A percentile compares a stretch with the other conserved stretches of the same genome.
Conservation (phyloP, 2,888 invertebrate species). For the Mesochorus sp. region DNA sequence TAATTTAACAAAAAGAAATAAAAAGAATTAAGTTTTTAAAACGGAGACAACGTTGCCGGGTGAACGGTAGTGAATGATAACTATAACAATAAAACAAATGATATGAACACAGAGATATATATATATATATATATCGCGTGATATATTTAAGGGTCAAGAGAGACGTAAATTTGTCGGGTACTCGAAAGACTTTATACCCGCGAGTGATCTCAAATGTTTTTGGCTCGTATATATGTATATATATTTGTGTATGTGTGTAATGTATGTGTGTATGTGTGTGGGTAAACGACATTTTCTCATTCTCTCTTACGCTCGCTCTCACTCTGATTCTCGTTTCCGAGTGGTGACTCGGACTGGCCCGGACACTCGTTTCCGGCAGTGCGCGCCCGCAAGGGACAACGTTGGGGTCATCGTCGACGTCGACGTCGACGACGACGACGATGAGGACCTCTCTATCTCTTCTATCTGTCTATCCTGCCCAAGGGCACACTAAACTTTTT, state of each 20-base stretch:
- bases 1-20: background rate
- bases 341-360: conserved; percentile 79
- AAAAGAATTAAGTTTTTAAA: background rate
- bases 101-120: conserved; percentile 42
- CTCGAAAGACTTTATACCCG: conserved; percentile 33
- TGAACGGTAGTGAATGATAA: conserved; percentile 74
- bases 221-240: conserved; percentile 14
- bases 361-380: conserved; percentile 81
- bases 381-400: conserved; percentile 63
- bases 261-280: conserved; percentile 13
- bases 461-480: conserved; percentile 57
- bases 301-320: conserved; percentile 35
- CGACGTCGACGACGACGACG: conserved; percentile 41
- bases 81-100: conserved; percentile 12
- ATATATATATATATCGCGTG: conserved; percentile 17
- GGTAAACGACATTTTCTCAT: conserved; percentile 2
- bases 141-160: conserved; percentile 40
- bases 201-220: conserved; percentile 51
- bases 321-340: conserved; percentile 50
- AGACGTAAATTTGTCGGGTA: conserved; percentile 32
- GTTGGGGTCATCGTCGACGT: conserved; percentile 59
- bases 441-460: conserved; percentile 57
- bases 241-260: background rate
- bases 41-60: conserved; percentile 68
- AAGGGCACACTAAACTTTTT: conserved; percentile 57